Evolutionary conservation across 2,797 vertebrate genomes (phyloP), one percentile per base, ranked within the genome.

Genomic region (Sylvilagus floridanus): DNA sequence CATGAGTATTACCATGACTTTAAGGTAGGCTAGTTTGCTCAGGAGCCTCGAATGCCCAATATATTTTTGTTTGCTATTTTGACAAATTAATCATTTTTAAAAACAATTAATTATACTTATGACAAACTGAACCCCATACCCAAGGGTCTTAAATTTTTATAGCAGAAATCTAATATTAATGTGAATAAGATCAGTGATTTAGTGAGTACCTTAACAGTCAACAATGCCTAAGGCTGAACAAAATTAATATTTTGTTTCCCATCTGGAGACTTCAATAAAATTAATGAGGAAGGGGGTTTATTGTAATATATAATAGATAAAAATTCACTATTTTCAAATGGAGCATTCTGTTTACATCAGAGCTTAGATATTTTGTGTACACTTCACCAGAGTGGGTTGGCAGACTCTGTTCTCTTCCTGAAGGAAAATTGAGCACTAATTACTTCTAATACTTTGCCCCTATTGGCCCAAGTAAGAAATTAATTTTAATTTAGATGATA

Each of bases 201-300:
- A 99, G 98, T 98, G 99, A 99, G 98, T 99, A 99, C 99, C 99
- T 99, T 99, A 99, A 99, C 98, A 98, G 98, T 99, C 98, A 99
- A 98, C 98, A 98, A 96, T 98, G 99, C 99, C 99, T 99, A 98
- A 99, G 99, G 99, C 99, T 98, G 99, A 99, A 99, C 99, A 99
- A 99, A 99, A 99, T 99, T 99, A 99, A 99, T 99, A 99, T 99
- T 99, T 99, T 99, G 99, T 99, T 99, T 99, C 99, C 99, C 99
- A 99, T 99, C 99, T 99, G 99, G 99, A 99, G 99, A 98, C 99
- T 99, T 99, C 99, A 99, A 99, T 98, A 99, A 99, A 99, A 99
- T 99, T 99, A 99, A 99, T 99, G 99, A 99, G 99, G 99, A 99
- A 99, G 98, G 98, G 98, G 98, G 98, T 65, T 98, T 98, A 98